Evolutionary conservation across 1,140 invertebrate species (phyloP), one percentile per base, ranked within the genome.

Genomic region (Ectropis grisescens): DNA sequence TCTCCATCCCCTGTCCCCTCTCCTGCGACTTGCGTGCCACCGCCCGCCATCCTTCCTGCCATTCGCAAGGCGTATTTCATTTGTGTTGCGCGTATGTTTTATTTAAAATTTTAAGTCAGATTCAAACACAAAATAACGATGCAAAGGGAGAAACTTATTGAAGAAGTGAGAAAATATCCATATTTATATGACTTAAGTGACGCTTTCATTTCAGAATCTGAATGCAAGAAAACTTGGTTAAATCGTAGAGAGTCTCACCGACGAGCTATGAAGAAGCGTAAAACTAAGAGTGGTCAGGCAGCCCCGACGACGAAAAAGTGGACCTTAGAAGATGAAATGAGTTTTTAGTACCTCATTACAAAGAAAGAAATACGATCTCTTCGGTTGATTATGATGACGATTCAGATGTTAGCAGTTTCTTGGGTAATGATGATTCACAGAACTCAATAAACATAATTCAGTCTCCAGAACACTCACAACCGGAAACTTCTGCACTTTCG

Each of bases 271-370:
- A 40, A 42, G 30, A 50, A 47, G 11, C 30, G 29, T 26, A 41
- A 47, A 39, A 54, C 42, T 32, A 50, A 50, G 43, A 54, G 50
- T 36, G 47, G 46, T 43, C 46, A 54, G 27, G 46, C 47, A 33
- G 47, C 46, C n/a, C 7, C 36, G 25, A 40, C 41, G 25, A 30
- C 33, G 23, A 50, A 45, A 55, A 50, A 50, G 19, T 50, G 42
- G 42, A 27, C 30, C 32, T 55, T 23, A 32, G 39, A 50, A 34
- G 39, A 50, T 36, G 51, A 50, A 29, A 50, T 50, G 36, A 36
- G 13, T 50, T 51, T 55, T 44, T 55, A 16, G 7, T 42, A 40
- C 47, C 51, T 15, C 34, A 39, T 50, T 37, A 35, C 14, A 49
- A 41, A 45, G 34, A 53, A 49, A 48, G 46, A 45, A 25, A 10